A percentile compares a stretch with the other conserved stretches of the same genome.
These are phyloP conservation scores for Danionella cerebrum DNA, from an alignment of 2,113 vertebrate genomes.

Conservation along the genomic window DNA sequence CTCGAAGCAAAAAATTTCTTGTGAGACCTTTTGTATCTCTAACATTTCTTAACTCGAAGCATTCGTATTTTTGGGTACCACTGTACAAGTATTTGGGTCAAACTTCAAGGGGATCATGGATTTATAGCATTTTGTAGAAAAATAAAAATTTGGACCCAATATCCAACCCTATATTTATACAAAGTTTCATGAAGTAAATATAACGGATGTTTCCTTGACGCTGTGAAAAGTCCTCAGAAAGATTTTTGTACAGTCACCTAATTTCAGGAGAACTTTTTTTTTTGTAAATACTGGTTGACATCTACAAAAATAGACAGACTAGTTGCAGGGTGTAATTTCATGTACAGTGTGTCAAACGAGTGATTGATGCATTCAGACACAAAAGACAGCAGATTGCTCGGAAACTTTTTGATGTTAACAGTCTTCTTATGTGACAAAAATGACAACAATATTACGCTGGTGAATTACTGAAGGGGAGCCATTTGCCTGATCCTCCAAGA, in stretches of 20 bases:
- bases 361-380: slow-evolving; percentile 35
- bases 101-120: no score
- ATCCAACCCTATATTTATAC: no score
- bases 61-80: no score
- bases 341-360: slow-evolving; percentile 18
- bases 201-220: no score
- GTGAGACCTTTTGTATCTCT: no score
- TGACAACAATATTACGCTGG: slow-evolving; percentile 29
- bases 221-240: no score
- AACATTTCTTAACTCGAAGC: no score
- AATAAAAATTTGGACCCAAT: no score
- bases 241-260: not conserved
- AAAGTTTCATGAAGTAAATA: no score
- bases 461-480: slow-evolving; percentile 21
- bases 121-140: no score
- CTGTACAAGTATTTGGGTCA: no score
- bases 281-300: slow-evolving; percentile 16
- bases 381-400: slow-evolving; percentile 26
- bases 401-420: slow-evolving; percentile 32
- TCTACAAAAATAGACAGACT: slow-evolving; percentile 19
- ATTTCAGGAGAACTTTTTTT: slow-evolving; percentile 26
- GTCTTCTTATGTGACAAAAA: slow-evolving; percentile 38
- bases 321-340: slow-evolving; percentile 7
- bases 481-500: slow-evolving; percentile 15
- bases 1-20: no score